Evolutionary conservation across 2,888 invertebrate species (phyloP), one percentile per base, ranked within the genome.

Genomic region (Ormyrus rosae): DNA sequence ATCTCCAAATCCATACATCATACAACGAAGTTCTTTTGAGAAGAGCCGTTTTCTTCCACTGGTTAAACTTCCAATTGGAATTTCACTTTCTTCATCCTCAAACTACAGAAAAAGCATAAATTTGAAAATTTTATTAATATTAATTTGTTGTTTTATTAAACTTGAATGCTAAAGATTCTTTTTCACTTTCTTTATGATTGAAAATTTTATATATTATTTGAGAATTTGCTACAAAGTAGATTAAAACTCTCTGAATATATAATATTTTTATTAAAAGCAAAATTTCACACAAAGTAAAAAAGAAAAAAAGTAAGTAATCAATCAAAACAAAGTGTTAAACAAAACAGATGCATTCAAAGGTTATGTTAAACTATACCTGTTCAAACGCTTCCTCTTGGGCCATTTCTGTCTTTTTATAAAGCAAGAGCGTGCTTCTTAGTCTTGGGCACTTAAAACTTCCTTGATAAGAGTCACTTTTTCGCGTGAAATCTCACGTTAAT

Each of bases 1-100:
- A 91, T 99, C 99, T 5, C 99, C 99, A 92, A 99, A 99, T 0
- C 99, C 99, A 91, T 98, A 99, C 98, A 99, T 98, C 99, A 99
- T 99, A 86, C 98, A 97, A 51, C 98, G 93, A 61, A 99, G 91
- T 91, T 98, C 98, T 91, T 98, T 98, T 80, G 97, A 97, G 85
- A 98, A 98, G 2, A 97, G 90, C 64, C 97, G 92, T 90, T 97
- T 97, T 53, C 96, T 92, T 5, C 96, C 96, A 72, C 92, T 91
- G 10, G 94, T 93, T 58, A 90, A 85, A 55, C 94, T 94, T 2
- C 94, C 95, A 78, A 95, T 92, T 83, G 94, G 94, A 83, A 95
- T 93, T 84, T 95, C 95, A 10, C 94, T 92, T 79, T 93, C 93
- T 65, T 95, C 95, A 83, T 95, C 95, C 88, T 95, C 96, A 74